phyloP scores from a whole-genome alignment of 1,140 invertebrate species.

The Argopecten irradians region DNA sequence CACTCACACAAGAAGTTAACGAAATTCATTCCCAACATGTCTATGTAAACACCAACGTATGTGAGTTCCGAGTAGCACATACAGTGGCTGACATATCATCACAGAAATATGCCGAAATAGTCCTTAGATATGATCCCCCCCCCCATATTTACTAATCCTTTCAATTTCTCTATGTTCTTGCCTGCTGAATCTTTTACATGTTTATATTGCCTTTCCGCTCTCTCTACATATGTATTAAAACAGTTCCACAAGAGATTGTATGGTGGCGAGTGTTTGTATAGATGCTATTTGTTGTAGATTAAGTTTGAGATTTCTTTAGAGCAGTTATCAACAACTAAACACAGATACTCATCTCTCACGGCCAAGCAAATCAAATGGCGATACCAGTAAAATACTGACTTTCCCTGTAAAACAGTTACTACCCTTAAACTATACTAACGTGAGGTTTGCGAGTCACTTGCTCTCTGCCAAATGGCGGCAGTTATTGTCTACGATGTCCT shows the following conservation, averaged over 20 bases:
- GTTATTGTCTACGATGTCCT: conserved; percentile 8
- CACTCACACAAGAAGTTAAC: background rate
- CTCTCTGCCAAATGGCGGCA: background rate
- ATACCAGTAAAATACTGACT: background rate
- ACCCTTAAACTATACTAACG: background rate
- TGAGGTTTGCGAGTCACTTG: background rate
- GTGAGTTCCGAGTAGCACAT: background rate
- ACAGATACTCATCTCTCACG: background rate
- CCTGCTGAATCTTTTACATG: background rate
- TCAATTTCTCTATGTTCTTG: background rate
- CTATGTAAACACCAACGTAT: conserved; percentile 7
- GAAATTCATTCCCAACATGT: background rate
- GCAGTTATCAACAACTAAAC: background rate
- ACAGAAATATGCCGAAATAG: background rate
- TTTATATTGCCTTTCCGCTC: background rate
- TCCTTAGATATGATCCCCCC: background rate
- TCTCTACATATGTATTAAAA: background rate
- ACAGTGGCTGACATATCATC: background rate
- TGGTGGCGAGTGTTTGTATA: background rate
- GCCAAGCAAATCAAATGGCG: background rate
- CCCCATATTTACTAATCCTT: background rate
- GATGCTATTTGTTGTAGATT: background rate
- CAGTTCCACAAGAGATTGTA: background rate
- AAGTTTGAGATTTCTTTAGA: background rate
- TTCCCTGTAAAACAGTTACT: background rate